A percentile compares a stretch with the other conserved stretches of the same genome.
phyloP scores from a whole-genome alignment of 2,113 vertebrate species.

The Leiothrix lutea region DNA sequence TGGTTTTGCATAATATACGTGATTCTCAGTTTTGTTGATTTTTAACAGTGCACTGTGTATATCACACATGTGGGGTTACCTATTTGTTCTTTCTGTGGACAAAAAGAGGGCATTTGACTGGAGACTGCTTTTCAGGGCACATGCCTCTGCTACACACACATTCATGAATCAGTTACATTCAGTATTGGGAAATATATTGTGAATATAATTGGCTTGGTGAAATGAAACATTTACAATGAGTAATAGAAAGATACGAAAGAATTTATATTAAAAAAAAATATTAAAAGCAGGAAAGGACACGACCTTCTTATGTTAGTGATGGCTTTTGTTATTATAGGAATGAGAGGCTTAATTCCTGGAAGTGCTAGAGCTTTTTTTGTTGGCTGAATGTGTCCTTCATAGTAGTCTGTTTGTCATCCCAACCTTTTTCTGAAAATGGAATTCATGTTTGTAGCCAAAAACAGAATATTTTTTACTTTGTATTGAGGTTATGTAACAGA shows the following conservation, averaged over 20 bases:
- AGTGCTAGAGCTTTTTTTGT: slow-evolving; percentile 23
- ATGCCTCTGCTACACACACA: background rate
- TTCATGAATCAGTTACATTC: background rate
- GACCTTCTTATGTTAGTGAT: slow-evolving; percentile 17
- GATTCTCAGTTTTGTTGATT: background rate
- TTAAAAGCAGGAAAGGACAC: background rate
- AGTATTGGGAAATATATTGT: background rate
- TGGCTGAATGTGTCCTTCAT: slow-evolving; percentile 23
- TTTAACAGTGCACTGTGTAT: background rate
- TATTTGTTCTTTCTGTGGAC: background rate
- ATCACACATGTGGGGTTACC: background rate
- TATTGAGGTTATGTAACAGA: slow-evolving; percentile 47
- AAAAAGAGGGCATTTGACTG: background rate
- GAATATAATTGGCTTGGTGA: background rate
- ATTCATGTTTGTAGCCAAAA: slow-evolving; percentile 56
- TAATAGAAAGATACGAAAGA: background rate
- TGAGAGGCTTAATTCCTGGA: slow-evolving; percentile 60
- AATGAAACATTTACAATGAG: background rate
- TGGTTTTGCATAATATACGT: background rate
- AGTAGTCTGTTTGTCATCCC: slow-evolving; percentile 63
- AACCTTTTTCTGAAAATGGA: slow-evolving; percentile 38
- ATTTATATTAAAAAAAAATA: background rate
- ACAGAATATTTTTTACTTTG: slow-evolving; percentile 28
- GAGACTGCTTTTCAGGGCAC: background rate
- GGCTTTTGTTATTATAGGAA: slow-evolving; percentile 33